Evolutionary conservation across 2,888 invertebrate genomes (phyloP).

Genomic region (Pyralis farinalis): DNA sequence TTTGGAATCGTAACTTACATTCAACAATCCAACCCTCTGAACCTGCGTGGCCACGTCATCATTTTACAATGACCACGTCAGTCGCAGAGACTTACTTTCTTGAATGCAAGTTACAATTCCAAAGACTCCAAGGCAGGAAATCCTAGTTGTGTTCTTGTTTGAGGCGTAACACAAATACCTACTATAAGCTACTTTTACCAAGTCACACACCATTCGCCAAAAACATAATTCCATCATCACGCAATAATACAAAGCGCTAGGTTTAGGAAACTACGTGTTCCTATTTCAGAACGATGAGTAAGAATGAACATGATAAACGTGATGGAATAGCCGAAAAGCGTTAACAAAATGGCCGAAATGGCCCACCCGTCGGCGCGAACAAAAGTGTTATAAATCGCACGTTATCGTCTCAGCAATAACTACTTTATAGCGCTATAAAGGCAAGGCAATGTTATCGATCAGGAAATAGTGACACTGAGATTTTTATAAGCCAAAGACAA

Average conservation of each 20-base stretch:
- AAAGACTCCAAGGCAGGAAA: too few species aligned
- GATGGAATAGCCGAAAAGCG: background rate
- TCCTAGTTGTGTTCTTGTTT: too few species aligned
- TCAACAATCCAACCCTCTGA: too few species aligned
- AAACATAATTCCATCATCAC: background rate
- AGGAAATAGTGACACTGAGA: constrained; percentile 1
- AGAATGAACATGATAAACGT: constrained; percentile 4
- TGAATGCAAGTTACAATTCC: too few species aligned
- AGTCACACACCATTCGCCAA: too few species aligned
- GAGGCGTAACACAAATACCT: too few species aligned
- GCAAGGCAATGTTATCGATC: constrained; percentile 27
- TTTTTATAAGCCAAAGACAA: background rate
- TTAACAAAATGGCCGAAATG: constrained; percentile 6
- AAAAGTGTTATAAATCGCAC: constrained; percentile 65
- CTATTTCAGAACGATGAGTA: background rate
- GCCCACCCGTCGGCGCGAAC: constrained; percentile 30
- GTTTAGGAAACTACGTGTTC: background rate
- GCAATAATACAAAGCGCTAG: background rate
- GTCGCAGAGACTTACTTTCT: too few species aligned
- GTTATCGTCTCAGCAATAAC: constrained; percentile 66
- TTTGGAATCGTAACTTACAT: too few species aligned
- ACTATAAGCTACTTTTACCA: too few species aligned
- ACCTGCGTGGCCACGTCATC: too few species aligned
- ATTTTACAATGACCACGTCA: too few species aligned
- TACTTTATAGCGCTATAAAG: constrained; percentile 65